Evolutionary conservation across 1,140 invertebrate species (phyloP).

Genomic region (Archegozetes longisetosus): DNA sequence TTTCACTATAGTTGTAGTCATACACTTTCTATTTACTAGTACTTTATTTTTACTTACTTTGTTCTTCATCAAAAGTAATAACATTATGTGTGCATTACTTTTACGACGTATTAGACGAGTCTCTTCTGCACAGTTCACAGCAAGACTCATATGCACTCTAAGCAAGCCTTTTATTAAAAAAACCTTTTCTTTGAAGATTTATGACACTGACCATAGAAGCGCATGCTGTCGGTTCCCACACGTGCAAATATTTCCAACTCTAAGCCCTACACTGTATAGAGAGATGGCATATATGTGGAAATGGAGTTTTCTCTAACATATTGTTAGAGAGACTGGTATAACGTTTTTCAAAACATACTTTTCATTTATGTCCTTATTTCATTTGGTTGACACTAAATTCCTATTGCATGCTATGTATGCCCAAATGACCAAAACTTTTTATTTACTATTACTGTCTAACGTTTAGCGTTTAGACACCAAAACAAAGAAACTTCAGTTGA

Average conservation of each 20-base stretch:
- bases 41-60: not conserved
- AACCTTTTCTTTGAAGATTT: not conserved
- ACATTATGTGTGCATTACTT: not conserved
- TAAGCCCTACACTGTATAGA: not conserved
- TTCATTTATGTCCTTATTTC: too few species aligned
- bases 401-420: too few species aligned
- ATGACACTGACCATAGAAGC: not conserved
- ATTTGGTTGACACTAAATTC: too few species aligned
- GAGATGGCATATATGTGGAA: not conserved
- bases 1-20: not conserved
- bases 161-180: not conserved
- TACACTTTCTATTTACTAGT: not conserved
- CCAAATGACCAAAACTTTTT: too few species aligned
- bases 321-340: too few species aligned
- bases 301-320: not conserved
- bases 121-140: not conserved
- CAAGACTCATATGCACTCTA: not conserved
- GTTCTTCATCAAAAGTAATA: not conserved
- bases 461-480: too few species aligned
- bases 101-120: not conserved
- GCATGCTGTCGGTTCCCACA: not conserved
- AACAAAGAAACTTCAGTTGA: too few species aligned
- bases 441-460: too few species aligned
- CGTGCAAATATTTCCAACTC: not conserved
- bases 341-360: too few species aligned